These are phyloP conservation scores for Hedychridium roseum DNA, from an alignment of 2,888 invertebrate species.

Conservation along the genomic window DNA sequence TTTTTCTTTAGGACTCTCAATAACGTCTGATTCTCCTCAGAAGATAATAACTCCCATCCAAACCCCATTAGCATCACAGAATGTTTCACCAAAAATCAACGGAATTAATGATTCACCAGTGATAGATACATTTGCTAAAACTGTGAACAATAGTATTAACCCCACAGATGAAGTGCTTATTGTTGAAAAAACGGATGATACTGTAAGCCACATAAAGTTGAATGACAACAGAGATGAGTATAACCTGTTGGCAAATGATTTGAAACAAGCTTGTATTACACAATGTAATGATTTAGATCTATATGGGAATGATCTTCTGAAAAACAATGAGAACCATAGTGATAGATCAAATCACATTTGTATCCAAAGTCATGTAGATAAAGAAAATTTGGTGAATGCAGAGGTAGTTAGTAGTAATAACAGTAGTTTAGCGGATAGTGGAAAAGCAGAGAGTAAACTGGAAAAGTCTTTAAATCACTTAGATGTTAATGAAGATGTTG, in stretches of 20 bases:
- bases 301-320: slow-evolving; percentile 31
- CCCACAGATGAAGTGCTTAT: slow-evolving; percentile 47
- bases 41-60: slow-evolving; percentile 50
- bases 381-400: slow-evolving; percentile 33
- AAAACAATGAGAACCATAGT: slow-evolving; percentile 35
- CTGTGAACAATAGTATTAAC: slow-evolving; percentile 11
- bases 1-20: slow-evolving; percentile 48
- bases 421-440: slow-evolving; percentile 52
- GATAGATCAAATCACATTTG: slow-evolving; percentile 28
- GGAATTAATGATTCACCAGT: slow-evolving; percentile 36
- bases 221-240: too few species aligned
- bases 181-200: slow-evolving; percentile 49
- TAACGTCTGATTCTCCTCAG: slow-evolving; percentile 57
- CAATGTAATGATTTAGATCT: slow-evolving; percentile 33
- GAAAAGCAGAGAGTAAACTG: slow-evolving; percentile 44
- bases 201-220: slow-evolving; percentile 50
- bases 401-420: slow-evolving; percentile 47
- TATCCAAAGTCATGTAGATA: slow-evolving; percentile 23
- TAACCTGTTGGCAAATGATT: slow-evolving; percentile 25
- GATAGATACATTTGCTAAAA: slow-evolving; percentile 9
- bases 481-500: slow-evolving; percentile 47
- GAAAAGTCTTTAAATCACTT: slow-evolving; percentile 44
- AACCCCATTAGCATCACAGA: slow-evolving; percentile 47
- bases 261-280: slow-evolving; percentile 27
- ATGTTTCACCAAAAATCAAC: slow-evolving; percentile 52